phyloP scores from a whole-genome alignment of 2,113 vertebrate species.

The Macrotis lagotis region DNA sequence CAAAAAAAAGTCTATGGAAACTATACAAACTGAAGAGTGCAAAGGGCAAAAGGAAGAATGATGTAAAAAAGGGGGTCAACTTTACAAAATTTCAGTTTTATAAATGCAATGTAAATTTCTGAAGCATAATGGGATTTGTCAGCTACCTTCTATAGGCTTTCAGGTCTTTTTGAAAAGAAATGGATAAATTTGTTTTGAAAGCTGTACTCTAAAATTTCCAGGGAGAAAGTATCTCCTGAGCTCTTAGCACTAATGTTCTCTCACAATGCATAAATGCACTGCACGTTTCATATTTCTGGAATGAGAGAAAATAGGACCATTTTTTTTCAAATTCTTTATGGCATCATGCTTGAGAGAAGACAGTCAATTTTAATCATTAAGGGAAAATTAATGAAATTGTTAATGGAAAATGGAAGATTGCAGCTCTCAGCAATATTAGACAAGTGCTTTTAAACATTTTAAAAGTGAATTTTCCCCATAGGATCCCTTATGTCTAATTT shows the following conservation, averaged over 20 bases:
- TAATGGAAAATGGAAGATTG: conserved; percentile 70
- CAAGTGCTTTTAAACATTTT: conserved; percentile 71
- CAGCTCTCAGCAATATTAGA: conserved; percentile 68
- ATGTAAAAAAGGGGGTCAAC: not conserved
- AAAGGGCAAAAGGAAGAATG: not conserved
- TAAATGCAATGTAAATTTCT: conserved; percentile 35
- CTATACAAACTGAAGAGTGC: not conserved
- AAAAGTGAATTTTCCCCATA: conserved; percentile 45
- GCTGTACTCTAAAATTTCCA: conserved; percentile 52
- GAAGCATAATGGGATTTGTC: conserved; percentile 11
- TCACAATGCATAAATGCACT: conserved; percentile 23
- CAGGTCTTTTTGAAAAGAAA: conserved; percentile 45
- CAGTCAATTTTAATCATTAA: conserved; percentile 70
- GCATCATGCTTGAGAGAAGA: conserved; percentile 49
- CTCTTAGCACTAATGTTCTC: conserved; percentile 48
- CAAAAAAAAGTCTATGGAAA: not conserved
- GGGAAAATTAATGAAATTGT: conserved; percentile 60
- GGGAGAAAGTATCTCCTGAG: conserved; percentile 39
- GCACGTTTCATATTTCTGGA: conserved; percentile 45
- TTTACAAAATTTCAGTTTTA: conserved; percentile 35
- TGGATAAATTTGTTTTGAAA: conserved; percentile 26
- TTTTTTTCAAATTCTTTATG: conserved; percentile 55
- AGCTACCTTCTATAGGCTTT: not conserved
- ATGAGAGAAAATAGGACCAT: conserved; percentile 26
- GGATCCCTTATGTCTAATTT: conserved; percentile 46